A percentile compares a stretch with the other conserved stretches of the same genome.
These are phyloP conservation scores for Sebastes taczanowskii DNA, from an alignment of 2,797 vertebrate species.

Conservation along the genomic window DNA sequence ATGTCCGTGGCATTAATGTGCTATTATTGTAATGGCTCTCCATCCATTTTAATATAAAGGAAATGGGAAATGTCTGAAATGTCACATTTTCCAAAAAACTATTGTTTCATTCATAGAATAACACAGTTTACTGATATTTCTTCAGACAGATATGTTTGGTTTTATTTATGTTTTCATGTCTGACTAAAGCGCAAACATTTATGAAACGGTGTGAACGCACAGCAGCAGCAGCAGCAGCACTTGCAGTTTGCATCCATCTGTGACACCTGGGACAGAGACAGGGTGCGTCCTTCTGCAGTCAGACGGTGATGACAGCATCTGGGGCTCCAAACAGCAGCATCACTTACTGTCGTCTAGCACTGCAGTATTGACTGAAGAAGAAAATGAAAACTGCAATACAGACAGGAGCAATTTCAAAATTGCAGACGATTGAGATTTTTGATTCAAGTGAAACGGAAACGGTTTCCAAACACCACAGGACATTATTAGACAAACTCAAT, in stretches of 20 bases:
- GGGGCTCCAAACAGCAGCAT: conserved; percentile 39
- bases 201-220: not conserved
- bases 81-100: conserved; percentile 11
- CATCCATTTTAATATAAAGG: conserved; percentile 41
- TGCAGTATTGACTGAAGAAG: conserved; percentile 21
- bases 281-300: conserved; percentile 63
- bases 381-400: conserved; percentile 5
- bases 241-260: conserved; percentile 33
- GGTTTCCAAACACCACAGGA: not conserved
- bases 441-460: not conserved
- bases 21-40: conserved; percentile 18
- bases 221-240: conserved; percentile 10
- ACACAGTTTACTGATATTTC: not conserved
- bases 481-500: not conserved
- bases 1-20: conserved; percentile 31
- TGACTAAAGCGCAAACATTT: not conserved
- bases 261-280: conserved; percentile 54
- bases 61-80: conserved; percentile 15
- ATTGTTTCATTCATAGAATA: not conserved
- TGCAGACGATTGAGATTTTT: conserved; percentile 1
- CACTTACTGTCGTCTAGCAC: conserved; percentile 38
- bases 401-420: conserved; percentile 11
- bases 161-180: not conserved
- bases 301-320: conserved; percentile 56
- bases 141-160: not conserved